phyloP scores from a whole-genome alignment of 2,797 vertebrate genomes.

The Macrochelys suwanniensis region DNA sequence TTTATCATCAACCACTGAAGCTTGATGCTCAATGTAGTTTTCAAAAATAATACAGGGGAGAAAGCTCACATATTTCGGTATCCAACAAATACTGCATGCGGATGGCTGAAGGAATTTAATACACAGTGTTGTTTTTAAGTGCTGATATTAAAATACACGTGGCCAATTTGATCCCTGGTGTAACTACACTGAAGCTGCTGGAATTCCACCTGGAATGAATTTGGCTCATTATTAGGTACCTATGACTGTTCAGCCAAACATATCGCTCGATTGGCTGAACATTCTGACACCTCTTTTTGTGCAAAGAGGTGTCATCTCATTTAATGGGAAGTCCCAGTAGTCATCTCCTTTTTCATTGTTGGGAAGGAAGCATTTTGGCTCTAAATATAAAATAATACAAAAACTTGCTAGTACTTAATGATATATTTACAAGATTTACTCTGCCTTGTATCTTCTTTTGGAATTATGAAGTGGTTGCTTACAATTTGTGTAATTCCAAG shows the following conservation, averaged over 20 bases:
- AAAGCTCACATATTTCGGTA: accelerated
- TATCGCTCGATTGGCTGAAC: background rate
- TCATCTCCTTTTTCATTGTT: background rate
- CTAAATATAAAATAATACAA: background rate
- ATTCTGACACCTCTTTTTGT: background rate
- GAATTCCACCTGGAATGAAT: background rate
- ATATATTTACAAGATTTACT: background rate
- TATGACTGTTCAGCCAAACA: background rate
- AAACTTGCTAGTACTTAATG: accelerated
- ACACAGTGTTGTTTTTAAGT: background rate
- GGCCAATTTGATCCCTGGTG: background rate
- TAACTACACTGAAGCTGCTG: background rate
- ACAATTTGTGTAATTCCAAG: background rate
- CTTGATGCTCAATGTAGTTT: background rate
- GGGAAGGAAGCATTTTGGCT: background rate
- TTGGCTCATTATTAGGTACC: background rate
- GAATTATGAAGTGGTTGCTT: background rate
- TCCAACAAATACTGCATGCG: background rate
- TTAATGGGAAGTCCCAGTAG: background rate
- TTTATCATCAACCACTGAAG: background rate
- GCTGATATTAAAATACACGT: background rate
- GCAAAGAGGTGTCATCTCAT: background rate
- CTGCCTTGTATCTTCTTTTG: background rate
- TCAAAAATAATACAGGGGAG: accelerated
- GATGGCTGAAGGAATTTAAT: background rate